phyloP scores from a whole-genome alignment of 1,140 invertebrate species.

The Zophobas atratus region DNA sequence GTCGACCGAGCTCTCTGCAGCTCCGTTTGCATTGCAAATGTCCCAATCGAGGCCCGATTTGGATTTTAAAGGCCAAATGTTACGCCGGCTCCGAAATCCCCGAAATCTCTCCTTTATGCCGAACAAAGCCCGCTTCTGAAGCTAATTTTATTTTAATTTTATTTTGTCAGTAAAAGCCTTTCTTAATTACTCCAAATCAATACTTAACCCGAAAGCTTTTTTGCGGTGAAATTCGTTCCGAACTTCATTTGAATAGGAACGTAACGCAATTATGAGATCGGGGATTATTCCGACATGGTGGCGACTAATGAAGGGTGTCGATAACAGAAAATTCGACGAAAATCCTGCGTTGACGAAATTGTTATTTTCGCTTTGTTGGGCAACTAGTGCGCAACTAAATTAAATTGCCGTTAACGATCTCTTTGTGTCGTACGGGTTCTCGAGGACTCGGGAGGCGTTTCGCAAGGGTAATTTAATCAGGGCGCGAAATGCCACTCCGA shows the following conservation, averaged over 20 bases:
- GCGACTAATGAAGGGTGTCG: slow-evolving; percentile 7
- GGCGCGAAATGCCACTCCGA: too few species aligned
- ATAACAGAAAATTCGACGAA: slow-evolving; percentile 1
- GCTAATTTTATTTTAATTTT: neutral
- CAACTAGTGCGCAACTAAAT: slow-evolving; percentile 19
- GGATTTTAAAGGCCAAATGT: neutral
- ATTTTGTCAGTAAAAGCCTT: neutral
- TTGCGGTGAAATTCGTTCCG: neutral
- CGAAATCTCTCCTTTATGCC: neutral
- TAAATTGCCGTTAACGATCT: slow-evolving; percentile 21
- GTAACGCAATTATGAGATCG: neutral
- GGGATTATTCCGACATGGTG: neutral
- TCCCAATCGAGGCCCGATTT: slow-evolving; percentile 2
- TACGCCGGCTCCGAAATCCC: neutral
- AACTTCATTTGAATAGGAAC: neutral
- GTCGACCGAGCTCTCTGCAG: slow-evolving; percentile 18
- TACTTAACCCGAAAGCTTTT: neutral
- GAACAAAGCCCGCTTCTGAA: neutral
- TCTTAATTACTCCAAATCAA: neutral
- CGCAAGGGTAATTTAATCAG: too few species aligned
- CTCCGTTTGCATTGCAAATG: slow-evolving; percentile 10
- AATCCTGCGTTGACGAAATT: neutral
- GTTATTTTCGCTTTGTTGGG: slow-evolving; percentile 14
- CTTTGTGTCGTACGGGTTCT: slow-evolving; percentile 22
- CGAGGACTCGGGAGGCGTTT: too few species aligned